Evolutionary conservation across 2,888 invertebrate genomes (phyloP).

Genomic region (Xanthia icteritia): DNA sequence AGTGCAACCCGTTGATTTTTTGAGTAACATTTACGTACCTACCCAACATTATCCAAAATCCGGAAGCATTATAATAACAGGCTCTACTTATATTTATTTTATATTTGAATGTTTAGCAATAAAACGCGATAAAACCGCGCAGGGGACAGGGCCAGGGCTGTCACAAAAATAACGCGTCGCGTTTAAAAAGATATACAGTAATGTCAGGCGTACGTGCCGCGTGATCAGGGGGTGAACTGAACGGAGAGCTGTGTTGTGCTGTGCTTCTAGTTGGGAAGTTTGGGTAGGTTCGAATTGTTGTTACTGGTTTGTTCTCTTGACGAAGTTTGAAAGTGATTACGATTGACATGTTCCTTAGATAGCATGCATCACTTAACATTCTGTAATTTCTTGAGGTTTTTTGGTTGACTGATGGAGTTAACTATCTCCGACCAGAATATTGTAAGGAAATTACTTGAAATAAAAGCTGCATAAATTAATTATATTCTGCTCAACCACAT

Average conservation of each 20-base stretch:
- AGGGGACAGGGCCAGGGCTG: conserved; percentile 73
- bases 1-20: no score
- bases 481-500: no score
- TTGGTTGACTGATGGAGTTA: not conserved
- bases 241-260: conserved; percentile 1
- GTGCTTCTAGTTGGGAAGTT: not conserved
- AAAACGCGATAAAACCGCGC: conserved; percentile 70
- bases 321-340: not conserved
- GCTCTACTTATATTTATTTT: conserved; percentile 56
- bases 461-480: not conserved
- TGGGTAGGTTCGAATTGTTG: not conserved
- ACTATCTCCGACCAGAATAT: not conserved
- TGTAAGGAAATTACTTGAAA: not conserved
- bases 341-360: not conserved
- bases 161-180: conserved; percentile 87
- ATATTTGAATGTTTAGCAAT: conserved; percentile 66
- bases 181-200: conserved; percentile 87
- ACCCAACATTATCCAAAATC: conserved; percentile 15
- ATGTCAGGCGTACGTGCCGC: conserved; percentile 80
- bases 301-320: conserved; percentile 1
- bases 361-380: not conserved
- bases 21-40: not conserved
- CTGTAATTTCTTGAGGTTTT: not conserved
- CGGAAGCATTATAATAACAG: conserved; percentile 43
- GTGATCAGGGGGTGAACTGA: conserved; percentile 27